phyloP scores from a whole-genome alignment of 2,113 vertebrate species.

The Ophiodon elongatus region DNA sequence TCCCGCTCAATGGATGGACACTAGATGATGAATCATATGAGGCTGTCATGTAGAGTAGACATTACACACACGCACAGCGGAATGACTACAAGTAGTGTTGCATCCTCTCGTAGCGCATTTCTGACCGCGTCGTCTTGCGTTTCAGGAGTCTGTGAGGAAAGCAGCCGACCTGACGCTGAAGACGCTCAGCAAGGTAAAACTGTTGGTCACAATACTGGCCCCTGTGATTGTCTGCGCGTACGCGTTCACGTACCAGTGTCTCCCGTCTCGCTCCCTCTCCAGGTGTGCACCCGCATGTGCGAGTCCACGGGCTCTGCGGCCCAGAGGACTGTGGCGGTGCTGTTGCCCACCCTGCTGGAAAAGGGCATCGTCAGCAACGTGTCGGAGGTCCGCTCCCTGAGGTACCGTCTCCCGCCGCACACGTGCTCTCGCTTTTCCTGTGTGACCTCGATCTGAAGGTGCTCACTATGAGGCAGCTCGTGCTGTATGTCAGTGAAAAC shows the following conservation, averaged over 20 bases:
- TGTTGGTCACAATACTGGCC: not conserved
- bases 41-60: not conserved
- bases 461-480: not conserved
- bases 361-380: slow-evolving; percentile 96
- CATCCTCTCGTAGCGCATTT: fast-evolving
- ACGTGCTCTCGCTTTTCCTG: not conserved
- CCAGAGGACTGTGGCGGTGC: slow-evolving; percentile 90
- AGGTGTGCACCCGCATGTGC: slow-evolving; percentile 98
- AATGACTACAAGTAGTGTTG: not conserved
- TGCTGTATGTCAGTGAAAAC: not conserved
- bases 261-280: slow-evolving; percentile 26
- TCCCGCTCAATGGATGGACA: not conserved
- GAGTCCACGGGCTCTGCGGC: slow-evolving; percentile 91
- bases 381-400: slow-evolving; percentile 94
- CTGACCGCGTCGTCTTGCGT: not conserved
- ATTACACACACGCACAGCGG: not conserved
- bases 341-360: slow-evolving; percentile 96
- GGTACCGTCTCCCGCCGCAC: slow-evolving; percentile 79
- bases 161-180: slow-evolving; percentile 95
- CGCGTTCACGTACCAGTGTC: not conserved
- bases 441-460: not conserved
- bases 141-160: slow-evolving; percentile 96
- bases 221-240: not conserved
- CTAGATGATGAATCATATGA: not conserved
- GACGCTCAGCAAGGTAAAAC: slow-evolving; percentile 95